Percentiles rank a stretch among this genome's conserved stretches.
phyloP scores from a whole-genome alignment of 2,888 invertebrate genomes.

The Monopis laevigella region DNA sequence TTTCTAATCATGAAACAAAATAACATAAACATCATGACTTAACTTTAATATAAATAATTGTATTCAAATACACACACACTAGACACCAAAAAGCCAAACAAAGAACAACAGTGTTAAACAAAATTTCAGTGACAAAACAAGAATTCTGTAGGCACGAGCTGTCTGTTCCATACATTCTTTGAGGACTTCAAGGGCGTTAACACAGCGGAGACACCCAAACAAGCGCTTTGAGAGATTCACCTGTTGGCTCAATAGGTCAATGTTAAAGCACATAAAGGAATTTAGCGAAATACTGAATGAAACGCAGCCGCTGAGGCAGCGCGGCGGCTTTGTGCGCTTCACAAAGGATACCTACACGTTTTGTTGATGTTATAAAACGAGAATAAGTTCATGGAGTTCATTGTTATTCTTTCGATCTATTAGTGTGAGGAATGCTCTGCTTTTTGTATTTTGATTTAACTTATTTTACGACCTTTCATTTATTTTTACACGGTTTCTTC shows the following conservation, averaged over 20 bases:
- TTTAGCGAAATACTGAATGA: constrained; percentile 59
- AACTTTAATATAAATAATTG: no score
- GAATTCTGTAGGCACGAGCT: constrained; percentile 5
- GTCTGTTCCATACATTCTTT: not conserved
- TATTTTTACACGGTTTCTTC: no score
- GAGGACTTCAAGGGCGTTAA: constrained; percentile 11
- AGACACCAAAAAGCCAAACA: no score
- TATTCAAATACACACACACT: no score
- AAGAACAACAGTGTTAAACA: constrained; percentile 9
- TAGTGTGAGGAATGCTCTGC: no score
- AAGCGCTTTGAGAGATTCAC: constrained; percentile 52
- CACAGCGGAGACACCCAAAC: constrained; percentile 50
- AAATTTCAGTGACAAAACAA: constrained; percentile 5
- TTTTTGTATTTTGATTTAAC: no score
- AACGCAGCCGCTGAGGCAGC: constrained; percentile 27
- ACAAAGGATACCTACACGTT: constrained; percentile 8
- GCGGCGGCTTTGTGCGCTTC: not conserved
- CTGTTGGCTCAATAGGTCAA: constrained; percentile 65
- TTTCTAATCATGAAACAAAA: no score
- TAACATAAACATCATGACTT: no score
- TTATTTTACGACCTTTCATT: no score
- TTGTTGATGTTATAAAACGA: constrained; percentile 1
- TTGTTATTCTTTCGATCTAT: no score
- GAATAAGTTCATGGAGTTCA: no score
- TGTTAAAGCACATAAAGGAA: constrained; percentile 56